Evolutionary conservation across 2,113 vertebrate genomes (phyloP).

Genomic region (Hippocampus mohnikei): DNA sequence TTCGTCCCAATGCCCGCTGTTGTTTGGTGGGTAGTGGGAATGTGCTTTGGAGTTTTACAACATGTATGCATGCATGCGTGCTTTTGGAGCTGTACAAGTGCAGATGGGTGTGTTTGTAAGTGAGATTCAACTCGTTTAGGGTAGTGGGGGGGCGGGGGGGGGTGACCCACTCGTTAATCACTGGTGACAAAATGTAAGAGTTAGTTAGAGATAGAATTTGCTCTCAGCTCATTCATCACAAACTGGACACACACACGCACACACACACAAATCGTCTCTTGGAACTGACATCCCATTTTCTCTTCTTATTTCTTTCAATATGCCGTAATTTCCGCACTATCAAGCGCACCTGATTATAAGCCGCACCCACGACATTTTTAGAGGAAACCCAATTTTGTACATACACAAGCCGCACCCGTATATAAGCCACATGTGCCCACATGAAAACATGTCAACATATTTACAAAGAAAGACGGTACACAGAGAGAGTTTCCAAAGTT

Average conservation of each 20-base stretch:
- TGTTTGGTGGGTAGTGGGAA: background rate
- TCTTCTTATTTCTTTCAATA: background rate
- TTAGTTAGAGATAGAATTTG: constrained; percentile 57
- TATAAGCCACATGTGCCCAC: no score
- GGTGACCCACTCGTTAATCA: constrained; percentile 60
- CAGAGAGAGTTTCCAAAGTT: no score
- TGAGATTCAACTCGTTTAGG: constrained; percentile 34
- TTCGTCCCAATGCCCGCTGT: background rate
- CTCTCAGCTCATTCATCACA: constrained; percentile 56
- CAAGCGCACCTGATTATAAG: no score
- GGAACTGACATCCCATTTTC: background rate
- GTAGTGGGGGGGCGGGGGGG: constrained; percentile 55
- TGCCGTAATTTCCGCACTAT: background rate
- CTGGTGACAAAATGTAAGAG: constrained; percentile 58
- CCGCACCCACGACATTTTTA: no score
- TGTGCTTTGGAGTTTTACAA: background rate
- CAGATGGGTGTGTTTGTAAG: constrained; percentile 17
- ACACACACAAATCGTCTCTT: constrained; percentile 7
- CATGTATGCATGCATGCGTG: background rate
- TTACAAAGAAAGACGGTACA: no score
- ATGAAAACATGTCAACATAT: no score
- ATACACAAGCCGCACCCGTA: no score
- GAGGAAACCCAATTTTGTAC: no score
- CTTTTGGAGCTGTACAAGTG: background rate
- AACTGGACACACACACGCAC: constrained; percentile 19